phyloP scores from a whole-genome alignment of 2,113 vertebrate species.

The Pristiophorus japonicus region DNA sequence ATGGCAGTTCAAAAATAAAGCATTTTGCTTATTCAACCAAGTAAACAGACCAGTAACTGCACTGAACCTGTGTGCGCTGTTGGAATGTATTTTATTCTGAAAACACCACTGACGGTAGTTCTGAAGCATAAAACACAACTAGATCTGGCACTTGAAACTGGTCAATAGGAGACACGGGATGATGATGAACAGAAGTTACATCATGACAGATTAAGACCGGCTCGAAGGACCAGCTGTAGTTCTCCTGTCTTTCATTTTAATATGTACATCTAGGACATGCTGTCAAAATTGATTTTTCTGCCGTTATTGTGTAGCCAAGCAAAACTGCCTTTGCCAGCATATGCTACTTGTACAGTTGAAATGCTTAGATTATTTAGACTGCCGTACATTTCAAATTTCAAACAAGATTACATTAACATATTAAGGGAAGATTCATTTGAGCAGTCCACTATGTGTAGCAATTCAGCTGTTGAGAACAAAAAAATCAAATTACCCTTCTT shows the following conservation, averaged over 20 bases:
- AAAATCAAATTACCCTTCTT: neutral
- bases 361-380: neutral
- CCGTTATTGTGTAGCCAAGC: neutral
- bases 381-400: neutral
- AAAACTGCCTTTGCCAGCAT: neutral
- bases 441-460: neutral
- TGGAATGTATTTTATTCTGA: conserved; percentile 22
- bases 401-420: neutral
- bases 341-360: neutral
- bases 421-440: neutral
- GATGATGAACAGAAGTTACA: neutral
- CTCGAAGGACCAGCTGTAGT: neutral
- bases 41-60: neutral
- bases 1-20: neutral
- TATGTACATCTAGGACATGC: neutral
- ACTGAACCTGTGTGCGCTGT: neutral
- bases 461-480: neutral
- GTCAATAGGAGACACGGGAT: neutral
- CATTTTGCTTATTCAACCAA: neutral
- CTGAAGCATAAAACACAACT: neutral
- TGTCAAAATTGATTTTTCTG: neutral
- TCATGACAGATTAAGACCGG: neutral
- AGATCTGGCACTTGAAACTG: neutral
- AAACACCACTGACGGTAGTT: neutral
- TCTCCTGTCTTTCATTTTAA: neutral